Conservation (phyloP, 2,797 vertebrate species). For the Pristis pectinata region DNA sequence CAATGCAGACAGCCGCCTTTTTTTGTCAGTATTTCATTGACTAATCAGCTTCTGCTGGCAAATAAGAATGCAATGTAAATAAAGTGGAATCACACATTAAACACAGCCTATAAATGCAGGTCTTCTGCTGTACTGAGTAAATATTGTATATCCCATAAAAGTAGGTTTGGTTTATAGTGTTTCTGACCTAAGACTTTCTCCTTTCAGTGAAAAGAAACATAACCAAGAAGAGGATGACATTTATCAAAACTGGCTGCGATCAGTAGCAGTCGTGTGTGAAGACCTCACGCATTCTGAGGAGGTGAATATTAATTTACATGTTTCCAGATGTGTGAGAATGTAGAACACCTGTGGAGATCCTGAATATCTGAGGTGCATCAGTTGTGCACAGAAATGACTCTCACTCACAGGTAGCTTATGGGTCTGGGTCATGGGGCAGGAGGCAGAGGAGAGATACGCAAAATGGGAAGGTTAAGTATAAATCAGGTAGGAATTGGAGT, state of each 20-base stretch:
- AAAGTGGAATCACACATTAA: not conserved
- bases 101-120: not conserved
- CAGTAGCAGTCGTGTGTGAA: constrained; percentile 59
- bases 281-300: constrained; percentile 47
- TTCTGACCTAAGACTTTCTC: not conserved
- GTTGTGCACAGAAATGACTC: too few relatives aligned
- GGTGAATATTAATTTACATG: not conserved
- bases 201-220: constrained; percentile 46
- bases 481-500: too few relatives aligned
- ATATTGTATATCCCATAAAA: not conserved
- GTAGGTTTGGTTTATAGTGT: not conserved
- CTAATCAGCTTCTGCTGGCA: not conserved
- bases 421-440: too few relatives aligned
- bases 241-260: constrained; percentile 65
- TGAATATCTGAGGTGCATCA: not conserved
- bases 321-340: not conserved
- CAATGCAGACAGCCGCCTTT: not conserved
- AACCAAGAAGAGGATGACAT: constrained; percentile 54
- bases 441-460: too few relatives aligned
- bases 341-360: not conserved
- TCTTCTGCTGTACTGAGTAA: not conserved
- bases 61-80: not conserved
- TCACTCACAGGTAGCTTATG: too few relatives aligned
- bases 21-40: constrained; percentile 43
- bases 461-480: too few relatives aligned